Conservation (phyloP, 2,888 invertebrate genomes). For the Acanthosepion pharaonis region DNA sequence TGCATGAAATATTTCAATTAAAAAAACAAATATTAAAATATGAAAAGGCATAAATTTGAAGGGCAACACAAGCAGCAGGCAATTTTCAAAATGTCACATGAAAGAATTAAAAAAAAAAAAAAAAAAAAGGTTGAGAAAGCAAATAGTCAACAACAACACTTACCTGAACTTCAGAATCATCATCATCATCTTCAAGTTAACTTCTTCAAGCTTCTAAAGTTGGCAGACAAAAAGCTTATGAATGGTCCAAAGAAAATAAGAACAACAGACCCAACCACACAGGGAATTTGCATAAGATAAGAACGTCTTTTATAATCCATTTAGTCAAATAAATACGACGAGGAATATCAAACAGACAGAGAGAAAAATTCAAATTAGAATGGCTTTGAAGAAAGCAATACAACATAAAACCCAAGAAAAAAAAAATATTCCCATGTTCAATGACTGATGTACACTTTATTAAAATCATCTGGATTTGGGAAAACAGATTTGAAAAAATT, state of each 20-base stretch:
- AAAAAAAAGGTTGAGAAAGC: background rate
- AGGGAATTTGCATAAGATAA: background rate
- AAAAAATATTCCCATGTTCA: background rate
- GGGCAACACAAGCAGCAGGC: background rate
- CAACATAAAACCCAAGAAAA: background rate
- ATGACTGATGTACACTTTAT: background rate
- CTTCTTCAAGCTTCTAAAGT: background rate
- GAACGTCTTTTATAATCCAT: background rate
- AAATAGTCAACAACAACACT: background rate
- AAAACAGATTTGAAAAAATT: too few species aligned
- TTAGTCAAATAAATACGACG: background rate
- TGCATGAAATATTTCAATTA: too few species aligned
- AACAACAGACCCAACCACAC: background rate
- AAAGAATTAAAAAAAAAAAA: too few species aligned
- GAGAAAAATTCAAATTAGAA: background rate
- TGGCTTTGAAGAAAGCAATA: background rate
- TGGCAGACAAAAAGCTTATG: background rate
- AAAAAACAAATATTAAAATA: too few species aligned
- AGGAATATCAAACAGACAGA: background rate
- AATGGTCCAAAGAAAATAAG: background rate
- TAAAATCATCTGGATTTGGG: too few species aligned
- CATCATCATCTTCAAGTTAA: background rate
- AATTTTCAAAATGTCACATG: background rate
- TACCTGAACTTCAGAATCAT: background rate
- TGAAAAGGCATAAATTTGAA: background rate